phyloP scores from a whole-genome alignment of 1,140 invertebrate species.

The Drosophila busckii region DNA sequence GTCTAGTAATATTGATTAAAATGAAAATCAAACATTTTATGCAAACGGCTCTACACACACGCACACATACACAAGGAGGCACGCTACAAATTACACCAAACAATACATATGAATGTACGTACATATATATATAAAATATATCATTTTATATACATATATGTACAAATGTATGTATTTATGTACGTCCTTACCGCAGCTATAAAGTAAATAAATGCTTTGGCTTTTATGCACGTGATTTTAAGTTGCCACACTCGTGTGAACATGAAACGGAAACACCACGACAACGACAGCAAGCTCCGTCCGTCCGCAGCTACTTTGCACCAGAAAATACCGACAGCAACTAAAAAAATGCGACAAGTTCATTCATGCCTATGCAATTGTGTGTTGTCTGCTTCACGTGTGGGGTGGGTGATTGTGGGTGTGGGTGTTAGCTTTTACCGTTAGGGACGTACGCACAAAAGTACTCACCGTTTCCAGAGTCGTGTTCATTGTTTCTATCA shows the following conservation, averaged over 20 bases:
- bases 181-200: conserved; percentile 12
- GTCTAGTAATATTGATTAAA: conserved; percentile 65
- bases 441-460: conserved; percentile 8
- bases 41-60: conserved; percentile 31
- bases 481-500: not conserved
- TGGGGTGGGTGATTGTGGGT: conserved; percentile 3
- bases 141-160: no score
- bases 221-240: conserved; percentile 63
- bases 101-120: no score
- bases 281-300: conserved; percentile 7
- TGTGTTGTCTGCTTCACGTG: conserved; percentile 1
- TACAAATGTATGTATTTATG: no score
- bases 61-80: conserved; percentile 17
- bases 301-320: conserved; percentile 49
- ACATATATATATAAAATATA: no score
- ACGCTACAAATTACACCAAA: conserved; percentile 35
- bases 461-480: conserved; percentile 29
- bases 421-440: conserved; percentile 27
- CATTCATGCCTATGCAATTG: conserved; percentile 44
- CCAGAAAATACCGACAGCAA: conserved; percentile 61
- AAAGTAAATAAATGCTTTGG: conserved; percentile 64
- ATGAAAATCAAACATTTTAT: conserved; percentile 34
- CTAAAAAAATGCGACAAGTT: conserved; percentile 48
- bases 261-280: conserved; percentile 27
- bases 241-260: conserved; percentile 34